Conservation (phyloP, 2,888 invertebrate species). For the Hyalella azteca region DNA sequence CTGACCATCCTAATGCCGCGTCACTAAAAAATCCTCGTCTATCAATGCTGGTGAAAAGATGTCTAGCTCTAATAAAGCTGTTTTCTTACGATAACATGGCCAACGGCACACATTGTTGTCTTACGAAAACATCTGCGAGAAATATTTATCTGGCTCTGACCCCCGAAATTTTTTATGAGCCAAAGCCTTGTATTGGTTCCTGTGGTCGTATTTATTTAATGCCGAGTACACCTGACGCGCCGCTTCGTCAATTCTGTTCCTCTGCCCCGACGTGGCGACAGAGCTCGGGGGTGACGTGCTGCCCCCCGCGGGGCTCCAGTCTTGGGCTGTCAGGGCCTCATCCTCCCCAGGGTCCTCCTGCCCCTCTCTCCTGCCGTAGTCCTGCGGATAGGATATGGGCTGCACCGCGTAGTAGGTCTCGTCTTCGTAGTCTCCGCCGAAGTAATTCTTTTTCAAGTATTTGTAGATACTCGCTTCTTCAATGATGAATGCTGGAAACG, state of each 20-base stretch:
- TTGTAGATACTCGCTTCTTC: slow-evolving; percentile 25
- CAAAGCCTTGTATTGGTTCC: neutral
- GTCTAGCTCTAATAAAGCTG: too few relatives aligned
- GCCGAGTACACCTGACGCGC: neutral
- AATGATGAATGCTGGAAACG: slow-evolving; percentile 17
- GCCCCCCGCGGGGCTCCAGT: neutral
- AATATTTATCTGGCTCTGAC: slow-evolving; percentile 5
- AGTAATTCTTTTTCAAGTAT: too few relatives aligned
- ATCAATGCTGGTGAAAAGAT: too few relatives aligned
- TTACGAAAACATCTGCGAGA: neutral
- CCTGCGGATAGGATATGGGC: neutral
- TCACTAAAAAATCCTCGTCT: too few relatives aligned
- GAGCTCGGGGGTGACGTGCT: neutral
- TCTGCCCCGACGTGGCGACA: neutral
- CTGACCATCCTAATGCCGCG: too few relatives aligned
- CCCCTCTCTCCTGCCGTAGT: neutral
- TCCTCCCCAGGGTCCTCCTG: neutral
- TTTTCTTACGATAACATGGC: too few relatives aligned
- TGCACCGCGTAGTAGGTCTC: neutral
- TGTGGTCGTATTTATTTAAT: neutral
- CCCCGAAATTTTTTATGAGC: neutral
- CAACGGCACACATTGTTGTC: too few relatives aligned
- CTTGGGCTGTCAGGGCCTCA: neutral
- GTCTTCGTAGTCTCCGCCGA: neutral
- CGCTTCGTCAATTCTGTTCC: neutral